Base-by-base conservation (phyloP, 2,113 vertebrate species). In the Tor tambroides region DNA sequence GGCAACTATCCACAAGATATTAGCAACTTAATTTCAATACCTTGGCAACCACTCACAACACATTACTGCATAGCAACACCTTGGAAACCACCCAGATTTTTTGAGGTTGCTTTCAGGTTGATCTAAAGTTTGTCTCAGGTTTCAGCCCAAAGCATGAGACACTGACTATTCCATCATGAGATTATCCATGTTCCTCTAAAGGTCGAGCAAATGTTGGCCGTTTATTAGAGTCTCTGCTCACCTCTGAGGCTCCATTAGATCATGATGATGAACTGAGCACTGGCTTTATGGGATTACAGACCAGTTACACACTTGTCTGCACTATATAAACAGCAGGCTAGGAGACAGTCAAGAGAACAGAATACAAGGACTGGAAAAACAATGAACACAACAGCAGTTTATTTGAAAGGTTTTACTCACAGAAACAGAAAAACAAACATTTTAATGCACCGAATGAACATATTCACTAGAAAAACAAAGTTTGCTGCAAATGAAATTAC, bases 341-440 rank as follows among this genome's bases (percentile, higher is more conserved):
- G 38, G 17, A 85, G 51, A 81, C 38, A 14, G 76, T 80, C 65
- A 80, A 78, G 46, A 86, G 67, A 59, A 59, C 54, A 10, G 56
- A 61, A 61, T 4, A 61, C 56, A n/a, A 23, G 21, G 19, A 21
- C 69, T 71, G 4, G 69, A 38, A 23, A 38, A 71, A 71, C 69
- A 11, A 71, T 23, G 19, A 72, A 72, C 9, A 23, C 2, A 9
- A 14, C 71, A n/a, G 21, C 19, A 72, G 35, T 72, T 72, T 72
- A 41, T 74, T 23, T 74, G 5, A 74, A 74, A 74, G 19, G 19
- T 21, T 71, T 21, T 71, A 9, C 67, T 19, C 65, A 21, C 12
- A 72, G 69, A 72, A 38, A 38, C 69, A 72, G 69, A 72, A 41
- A 72, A 35, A 72, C 35, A 41, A 72, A 41, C 69, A 10, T 5